Evolutionary conservation across 35 echinoderm and acorn worm genomes (phyloP), one percentile per base, ranked within the genome.

Genomic region (Eucidaris tribuloides): DNA sequence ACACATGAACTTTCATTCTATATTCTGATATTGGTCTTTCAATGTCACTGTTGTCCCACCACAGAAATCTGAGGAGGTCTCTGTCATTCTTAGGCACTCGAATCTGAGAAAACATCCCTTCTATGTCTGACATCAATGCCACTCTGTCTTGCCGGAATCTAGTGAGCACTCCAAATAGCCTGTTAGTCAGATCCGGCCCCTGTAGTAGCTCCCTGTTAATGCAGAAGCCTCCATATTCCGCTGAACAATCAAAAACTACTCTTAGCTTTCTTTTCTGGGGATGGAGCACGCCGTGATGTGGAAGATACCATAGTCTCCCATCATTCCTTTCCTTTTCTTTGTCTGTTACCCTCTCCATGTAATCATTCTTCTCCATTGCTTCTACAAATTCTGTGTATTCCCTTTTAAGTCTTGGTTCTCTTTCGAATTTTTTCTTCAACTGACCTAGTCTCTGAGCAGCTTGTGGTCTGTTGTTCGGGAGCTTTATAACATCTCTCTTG

Each of bases 101-200:
- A 13, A 86, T 65, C 81, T 89, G 92, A 30, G 71, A 90, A 23
- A 89, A 95, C 87, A 95, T 94, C 35, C 81, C 72, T 39, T 90
- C 49, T 35, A 95, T 86, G 58, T 95, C 92, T 28, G 74, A 76
- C 52, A 85, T 46, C 2, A 95, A 41, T 2, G 92, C 92, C 20
- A 86, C 59, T 60, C 33, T 15, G 28, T 90, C 82, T 44, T 95
- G 76, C 33, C 92, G 13, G 14, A 81, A 95, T 29, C 87, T 78
- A 63, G 84, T 72, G 37, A 95, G 25, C 2, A 90, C 77, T 37
- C 87, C 83, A 54, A 72, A 13, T 23, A 95, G n/a, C 24, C 63
- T 78, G 43, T 86, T 95, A 15, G 87, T 86, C 23, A 95, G 62
- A 45, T 95, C 84, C 28, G 92, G 92, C 19, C 92, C 87, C 36